These are phyloP conservation scores for Mesoligia furuncula DNA, from an alignment of 2,888 invertebrate genomes.

Conservation along the genomic window DNA sequence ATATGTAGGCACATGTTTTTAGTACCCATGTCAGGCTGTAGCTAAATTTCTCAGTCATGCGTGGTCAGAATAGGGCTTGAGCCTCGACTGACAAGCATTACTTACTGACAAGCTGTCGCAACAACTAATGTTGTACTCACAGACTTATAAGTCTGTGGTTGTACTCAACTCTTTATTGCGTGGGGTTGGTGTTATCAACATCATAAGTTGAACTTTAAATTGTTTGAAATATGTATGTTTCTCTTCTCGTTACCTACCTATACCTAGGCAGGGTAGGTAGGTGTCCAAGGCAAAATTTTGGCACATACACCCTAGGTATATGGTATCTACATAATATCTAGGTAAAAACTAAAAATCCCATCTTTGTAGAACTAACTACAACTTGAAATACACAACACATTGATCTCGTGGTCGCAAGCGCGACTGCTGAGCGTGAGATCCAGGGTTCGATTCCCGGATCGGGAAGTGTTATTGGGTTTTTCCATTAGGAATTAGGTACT, in stretches of 20 bases:
- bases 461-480: neutral
- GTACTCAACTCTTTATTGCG: constrained; percentile 31
- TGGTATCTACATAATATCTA: neutral
- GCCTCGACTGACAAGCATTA: constrained; percentile 36
- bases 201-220: constrained; percentile 43
- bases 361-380: too few relatives aligned
- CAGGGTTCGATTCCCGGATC: neutral
- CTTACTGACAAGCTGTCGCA: constrained; percentile 51
- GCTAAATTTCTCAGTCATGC: constrained; percentile 44
- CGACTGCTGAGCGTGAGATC: neutral
- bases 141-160: too few relatives aligned
- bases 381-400: neutral
- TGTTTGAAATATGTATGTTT: constrained; percentile 4
- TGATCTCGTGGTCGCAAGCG: too few relatives aligned
- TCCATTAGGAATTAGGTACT: neutral
- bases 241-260: neutral
- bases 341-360: too few relatives aligned
- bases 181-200: constrained; percentile 43
- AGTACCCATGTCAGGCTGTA: constrained; percentile 53
- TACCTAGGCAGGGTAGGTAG: neutral
- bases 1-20: constrained; percentile 33
- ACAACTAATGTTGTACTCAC: constrained; percentile 42
- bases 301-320: neutral
- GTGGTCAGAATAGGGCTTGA: constrained; percentile 43
- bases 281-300: too few relatives aligned